Percentiles rank a stretch among this genome's conserved stretches.
These are phyloP conservation scores for Dryobota labecula DNA, from an alignment of 2,888 invertebrate genomes.

Conservation along the genomic window DNA sequence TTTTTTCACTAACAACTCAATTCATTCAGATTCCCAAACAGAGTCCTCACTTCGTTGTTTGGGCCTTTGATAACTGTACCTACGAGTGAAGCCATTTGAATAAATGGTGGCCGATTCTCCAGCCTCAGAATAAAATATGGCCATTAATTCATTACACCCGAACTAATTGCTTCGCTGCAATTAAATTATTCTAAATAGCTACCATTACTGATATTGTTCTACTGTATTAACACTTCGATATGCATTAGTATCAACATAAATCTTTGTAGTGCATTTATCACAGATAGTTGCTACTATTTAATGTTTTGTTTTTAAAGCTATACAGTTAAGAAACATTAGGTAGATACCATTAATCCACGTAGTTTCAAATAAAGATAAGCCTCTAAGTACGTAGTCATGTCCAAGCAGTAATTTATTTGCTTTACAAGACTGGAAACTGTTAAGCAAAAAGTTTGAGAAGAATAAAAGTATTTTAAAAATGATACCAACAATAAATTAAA, in stretches of 20 bases:
- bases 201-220: conserved; percentile 51
- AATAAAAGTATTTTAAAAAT: conserved; percentile 33
- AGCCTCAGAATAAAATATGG: conserved; percentile 59
- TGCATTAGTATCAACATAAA: conserved; percentile 18
- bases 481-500: conserved; percentile 58
- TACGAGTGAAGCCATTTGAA: conserved; percentile 58
- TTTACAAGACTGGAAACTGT: conserved; percentile 19
- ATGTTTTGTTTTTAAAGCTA: background rate
- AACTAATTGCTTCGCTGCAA: conserved; percentile 59
- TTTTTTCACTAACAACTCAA: conserved; percentile 40
- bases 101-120: conserved; percentile 58
- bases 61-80: conserved; percentile 52
- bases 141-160: conserved; percentile 60
- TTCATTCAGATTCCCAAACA: conserved; percentile 47
- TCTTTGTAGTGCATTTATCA: background rate
- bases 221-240: conserved; percentile 44
- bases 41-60: conserved; percentile 49
- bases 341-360: conserved; percentile 13
- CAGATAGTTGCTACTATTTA: background rate
- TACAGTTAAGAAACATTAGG: background rate
- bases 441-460: conserved; percentile 18
- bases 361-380: conserved; percentile 24
- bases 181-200: conserved; percentile 63
- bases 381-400: conserved; percentile 9
- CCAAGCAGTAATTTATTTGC: conserved; percentile 39